Evolutionary conservation across 2,888 invertebrate genomes (phyloP).

Genomic region (Sinohyriopsis cumingii): DNA sequence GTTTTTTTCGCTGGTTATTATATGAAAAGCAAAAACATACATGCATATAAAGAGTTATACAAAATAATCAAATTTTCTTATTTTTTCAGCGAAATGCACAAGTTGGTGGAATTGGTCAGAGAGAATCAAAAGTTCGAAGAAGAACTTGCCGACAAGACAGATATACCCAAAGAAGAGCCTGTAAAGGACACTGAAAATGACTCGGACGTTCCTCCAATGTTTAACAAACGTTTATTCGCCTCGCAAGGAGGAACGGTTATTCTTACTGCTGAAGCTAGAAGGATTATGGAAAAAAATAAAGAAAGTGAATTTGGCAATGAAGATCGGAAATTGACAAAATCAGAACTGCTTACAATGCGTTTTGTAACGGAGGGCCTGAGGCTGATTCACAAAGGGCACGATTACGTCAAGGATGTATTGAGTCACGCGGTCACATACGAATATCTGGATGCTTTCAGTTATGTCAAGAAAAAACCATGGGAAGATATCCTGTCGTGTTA

Average conservation of each 20-base stretch:
- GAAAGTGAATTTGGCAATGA: conserved; percentile 24
- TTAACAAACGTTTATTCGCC: conserved; percentile 60
- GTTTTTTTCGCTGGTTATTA: too few relatives aligned
- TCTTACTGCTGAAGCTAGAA: conserved; percentile 52
- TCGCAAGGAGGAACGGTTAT: conserved; percentile 51
- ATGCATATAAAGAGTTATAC: too few relatives aligned
- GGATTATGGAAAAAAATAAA: conserved; percentile 49
- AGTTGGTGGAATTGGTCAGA: conserved; percentile 41
- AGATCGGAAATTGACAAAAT: conserved; percentile 35
- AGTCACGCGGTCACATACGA: conserved; percentile 55
- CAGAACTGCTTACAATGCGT: conserved; percentile 49
- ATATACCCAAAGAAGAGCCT: conserved; percentile 17
- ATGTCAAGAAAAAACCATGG: conserved; percentile 49
- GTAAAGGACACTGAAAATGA: conserved; percentile 33
- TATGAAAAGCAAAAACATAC: too few relatives aligned
- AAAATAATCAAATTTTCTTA: neutral
- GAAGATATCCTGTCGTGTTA: conserved; percentile 55
- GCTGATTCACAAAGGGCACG: conserved; percentile 55
- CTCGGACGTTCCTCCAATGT: conserved; percentile 50
- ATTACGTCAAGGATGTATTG: conserved; percentile 58
- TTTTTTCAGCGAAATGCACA: conserved; percentile 45
- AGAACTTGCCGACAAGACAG: conserved; percentile 29
- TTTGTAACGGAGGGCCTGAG: conserved; percentile 57
- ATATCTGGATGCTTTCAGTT: conserved; percentile 46
- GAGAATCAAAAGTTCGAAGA: conserved; percentile 48